Conservation (phyloP, 1,140 invertebrate species). For the Aphaenogaster ashmeadi region DNA sequence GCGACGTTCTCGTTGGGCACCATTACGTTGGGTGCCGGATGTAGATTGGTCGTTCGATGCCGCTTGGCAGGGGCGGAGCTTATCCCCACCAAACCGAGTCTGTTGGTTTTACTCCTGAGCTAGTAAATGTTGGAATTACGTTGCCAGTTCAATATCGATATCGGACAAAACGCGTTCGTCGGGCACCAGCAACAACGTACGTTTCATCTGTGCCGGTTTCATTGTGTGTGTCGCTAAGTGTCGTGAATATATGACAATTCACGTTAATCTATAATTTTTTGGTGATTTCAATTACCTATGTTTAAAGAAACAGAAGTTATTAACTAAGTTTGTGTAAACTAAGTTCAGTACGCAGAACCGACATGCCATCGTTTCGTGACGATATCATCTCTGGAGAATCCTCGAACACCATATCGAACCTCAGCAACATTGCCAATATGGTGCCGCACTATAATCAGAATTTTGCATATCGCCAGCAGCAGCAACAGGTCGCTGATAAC, state of each 20-base stretch:
- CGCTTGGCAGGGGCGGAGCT: slow-evolving; percentile 31
- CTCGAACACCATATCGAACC: slow-evolving; percentile 60
- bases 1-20: slow-evolving; percentile 58
- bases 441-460: slow-evolving; percentile 78
- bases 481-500: slow-evolving; percentile 60
- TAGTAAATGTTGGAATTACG: slow-evolving; percentile 4
- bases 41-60: slow-evolving; percentile 60
- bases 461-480: slow-evolving; percentile 77
- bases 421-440: slow-evolving; percentile 68
- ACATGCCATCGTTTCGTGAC: slow-evolving; percentile 33
- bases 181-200: not conserved
- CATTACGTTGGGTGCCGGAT: slow-evolving; percentile 61
- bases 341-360: not conserved
- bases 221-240: not conserved
- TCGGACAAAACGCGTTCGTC: slow-evolving; percentile 12
- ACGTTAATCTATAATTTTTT: not conserved
- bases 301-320: not conserved
- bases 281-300: not conserved
- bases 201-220: not conserved
- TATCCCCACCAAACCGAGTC: slow-evolving; percentile 14
- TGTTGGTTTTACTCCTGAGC: not conserved
- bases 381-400: not conserved
- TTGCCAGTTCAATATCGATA: slow-evolving; percentile 23
- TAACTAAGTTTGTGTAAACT: too few relatives aligned
- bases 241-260: not conserved